Percentiles rank a stretch among this genome's conserved stretches.
These are phyloP conservation scores for Polydrusus pterygomalis DNA, from an alignment of 2,888 invertebrate species.

Conservation along the genomic window DNA sequence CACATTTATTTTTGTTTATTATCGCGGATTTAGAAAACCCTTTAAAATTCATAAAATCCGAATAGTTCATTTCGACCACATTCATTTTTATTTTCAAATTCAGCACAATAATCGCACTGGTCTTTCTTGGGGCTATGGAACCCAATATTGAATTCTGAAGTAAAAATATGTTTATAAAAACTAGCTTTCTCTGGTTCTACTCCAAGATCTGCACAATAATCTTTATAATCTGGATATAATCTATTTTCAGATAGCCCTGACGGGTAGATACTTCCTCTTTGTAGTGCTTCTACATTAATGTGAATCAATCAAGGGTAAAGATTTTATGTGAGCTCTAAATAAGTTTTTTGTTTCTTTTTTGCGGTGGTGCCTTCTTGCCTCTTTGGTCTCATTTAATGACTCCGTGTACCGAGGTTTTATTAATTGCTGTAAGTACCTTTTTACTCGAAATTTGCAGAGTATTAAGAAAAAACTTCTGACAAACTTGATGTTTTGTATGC, in stretches of 20 bases:
- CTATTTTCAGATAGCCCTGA: slow-evolving; percentile 23
- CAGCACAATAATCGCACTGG: slow-evolving; percentile 32
- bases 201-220: slow-evolving; percentile 27
- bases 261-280: slow-evolving; percentile 35
- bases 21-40: slow-evolving; percentile 6
- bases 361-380: slow-evolving; percentile 13
- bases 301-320: slow-evolving; percentile 34
- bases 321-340: slow-evolving; percentile 42
- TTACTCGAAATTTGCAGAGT: slow-evolving; percentile 30
- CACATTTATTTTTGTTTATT: slow-evolving; percentile 20
- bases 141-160: slow-evolving; percentile 27
- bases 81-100: slow-evolving; percentile 37
- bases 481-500: slow-evolving; percentile 12
- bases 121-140: slow-evolving; percentile 35
- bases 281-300: slow-evolving; percentile 42
- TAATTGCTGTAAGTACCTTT: slow-evolving; percentile 23
- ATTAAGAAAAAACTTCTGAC: slow-evolving; percentile 18
- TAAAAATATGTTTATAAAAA: slow-evolving; percentile 37
- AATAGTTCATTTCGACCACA: slow-evolving; percentile 16
- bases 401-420: slow-evolving; percentile 16
- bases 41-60: slow-evolving; percentile 29
- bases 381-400: slow-evolving; percentile 15
- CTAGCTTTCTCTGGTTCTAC: slow-evolving; percentile 35
- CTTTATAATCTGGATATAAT: slow-evolving; percentile 18
- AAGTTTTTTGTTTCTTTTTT: slow-evolving; percentile 40